Evolutionary conservation across 2,797 vertebrate genomes (phyloP), one percentile per base, ranked within the genome.

Genomic region (Sciaenops ocellatus): DNA sequence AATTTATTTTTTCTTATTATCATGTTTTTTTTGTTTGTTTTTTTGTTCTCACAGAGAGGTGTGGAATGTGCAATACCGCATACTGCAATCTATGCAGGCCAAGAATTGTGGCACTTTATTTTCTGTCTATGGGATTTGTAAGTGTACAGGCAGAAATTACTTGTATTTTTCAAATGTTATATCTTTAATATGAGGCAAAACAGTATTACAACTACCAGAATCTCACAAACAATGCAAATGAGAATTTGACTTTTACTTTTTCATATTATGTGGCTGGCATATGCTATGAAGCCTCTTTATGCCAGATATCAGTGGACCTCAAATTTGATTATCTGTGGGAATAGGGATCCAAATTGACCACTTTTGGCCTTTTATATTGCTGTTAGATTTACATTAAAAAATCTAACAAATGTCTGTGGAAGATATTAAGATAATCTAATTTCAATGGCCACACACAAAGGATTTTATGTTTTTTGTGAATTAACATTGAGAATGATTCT

Each of bases 81-180:
- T 91, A 94, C 95, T 95, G 95, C 95, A 95, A 95, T 92, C 95
- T 96, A 96, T 96, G 95, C 96, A 96, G 95, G 95, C 94, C 95
- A 95, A 95, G 93, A 96, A 95, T 93, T 88, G 93, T 94, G 94
- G 94, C 95, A 95, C 95, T 95, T 96, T 96, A 96, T 95, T 95
- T 95, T 95, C 94, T 95, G 93, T 95, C 93, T 89, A 90, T 88
- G 92, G 91, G 90, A 94, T 95, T 95, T 95, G 90, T 95, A 94
- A 94, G 89, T 95, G 94, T 96, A 95, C 94, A 95, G 93, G 91
- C 93, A 92, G 92, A 95, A 95, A 94, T 89, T 83, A 93, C 87
- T 91, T 94, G 94, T 95, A 95, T 95, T 96, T 96, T 95, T 95
- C 88, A 93, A 90, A 94, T 93, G 85, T 93, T 94, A 87, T 95